phyloP scores from a whole-genome alignment of 92 coral and sea anemone genomes.

The Blastomussa wellsi region DNA sequence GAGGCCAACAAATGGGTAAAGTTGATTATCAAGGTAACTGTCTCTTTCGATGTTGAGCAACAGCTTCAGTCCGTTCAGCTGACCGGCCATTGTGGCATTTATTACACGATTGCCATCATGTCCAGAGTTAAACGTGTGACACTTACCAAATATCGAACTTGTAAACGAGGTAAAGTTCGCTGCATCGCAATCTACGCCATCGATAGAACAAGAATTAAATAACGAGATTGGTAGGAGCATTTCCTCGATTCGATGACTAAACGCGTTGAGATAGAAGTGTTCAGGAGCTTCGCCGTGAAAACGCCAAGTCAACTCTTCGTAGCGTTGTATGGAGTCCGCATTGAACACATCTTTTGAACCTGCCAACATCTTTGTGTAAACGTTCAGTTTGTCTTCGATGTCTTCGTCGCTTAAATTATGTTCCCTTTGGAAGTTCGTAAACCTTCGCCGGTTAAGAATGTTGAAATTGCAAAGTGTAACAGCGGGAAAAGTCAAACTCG shows the following conservation, averaged over 20 bases:
- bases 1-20: conserved; percentile 42
- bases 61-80: conserved; percentile 38
- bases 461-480: conserved; percentile 27
- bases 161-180: conserved; percentile 20
- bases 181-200: conserved; percentile 11
- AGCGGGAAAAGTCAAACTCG: conserved; percentile 9
- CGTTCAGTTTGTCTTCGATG: background rate
- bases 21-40: conserved; percentile 5
- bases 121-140: conserved; percentile 47
- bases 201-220: conserved; percentile 1
- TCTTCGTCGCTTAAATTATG: background rate
- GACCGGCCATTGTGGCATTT: conserved; percentile 24
- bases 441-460: conserved; percentile 19
- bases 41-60: conserved; percentile 50
- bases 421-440: background rate
- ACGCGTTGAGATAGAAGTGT: background rate
- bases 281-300: background rate
- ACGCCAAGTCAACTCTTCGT: background rate
- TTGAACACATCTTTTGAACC: background rate
- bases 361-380: background rate
- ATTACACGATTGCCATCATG: conserved; percentile 4
- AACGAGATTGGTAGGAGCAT: conserved; percentile 29
- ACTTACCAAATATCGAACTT: conserved; percentile 18
- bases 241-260: conserved; percentile 44
- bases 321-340: too few relatives aligned